Evolutionary conservation across 2,113 vertebrate species (phyloP), one percentile per base, ranked within the genome.

Genomic region (Brachirus orientalis): DNA sequence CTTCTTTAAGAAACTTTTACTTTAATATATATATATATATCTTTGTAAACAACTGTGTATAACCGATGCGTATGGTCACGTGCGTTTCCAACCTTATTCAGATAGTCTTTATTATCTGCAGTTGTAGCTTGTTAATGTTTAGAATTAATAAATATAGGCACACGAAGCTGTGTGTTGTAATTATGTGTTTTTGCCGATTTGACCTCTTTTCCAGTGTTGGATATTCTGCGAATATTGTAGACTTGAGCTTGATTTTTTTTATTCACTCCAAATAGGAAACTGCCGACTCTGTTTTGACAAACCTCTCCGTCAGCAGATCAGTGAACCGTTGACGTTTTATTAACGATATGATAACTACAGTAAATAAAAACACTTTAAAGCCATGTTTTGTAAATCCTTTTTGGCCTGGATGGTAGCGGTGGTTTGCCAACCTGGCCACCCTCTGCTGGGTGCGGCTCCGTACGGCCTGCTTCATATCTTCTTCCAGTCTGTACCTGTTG

Each of bases 371-470:
- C 1, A 17, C n/a, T 62, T 52, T 51, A 59, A 80, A 69, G 14
- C 51, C 56, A 64, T 70, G 46, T 63, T 84, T 61, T 22, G 60
- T 77, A 64, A 69, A 70, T 56, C 69, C 48, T 20, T 33, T 43
- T 4, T 73, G 72, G 55, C 52, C 61, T 47, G 22, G 50, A 63
- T 50, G 38, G 1, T 6, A 12, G 68, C 46, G 44, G 60, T 57
- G 66, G 41, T 75, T 71, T 77, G 75, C 65, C 77, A 81, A 61
- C 51, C 50, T 74, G 64, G 1, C 6, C 6, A 6, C 19, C 60
- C 63, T 64, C 52, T 35, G 63, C 57, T 60, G 71, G 83, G 72
- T 52, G 86, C 68, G 79, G 75, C 80, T 80, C 67, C 59, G 28
- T 67, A 35, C 51, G 66, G 60, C 53, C 71, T 46, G 53, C 55